Conservation (phyloP, 2,113 vertebrate genomes). For the western clawed frog (Xenopus tropicalis) region DNA sequence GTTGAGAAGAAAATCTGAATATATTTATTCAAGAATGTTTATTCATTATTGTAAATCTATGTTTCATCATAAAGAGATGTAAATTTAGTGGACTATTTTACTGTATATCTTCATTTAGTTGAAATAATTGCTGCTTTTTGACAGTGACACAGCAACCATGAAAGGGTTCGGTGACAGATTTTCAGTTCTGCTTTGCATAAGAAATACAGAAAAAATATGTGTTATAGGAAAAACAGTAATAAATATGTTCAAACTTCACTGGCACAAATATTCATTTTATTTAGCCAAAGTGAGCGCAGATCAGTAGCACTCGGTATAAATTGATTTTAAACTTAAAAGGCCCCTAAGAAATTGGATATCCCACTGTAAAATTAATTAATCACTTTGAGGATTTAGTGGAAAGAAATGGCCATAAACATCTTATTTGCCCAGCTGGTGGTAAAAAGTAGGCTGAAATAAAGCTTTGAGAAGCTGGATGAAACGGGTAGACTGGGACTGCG, state of each 20-base stretch:
- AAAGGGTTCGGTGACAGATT: not conserved
- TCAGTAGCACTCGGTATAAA: conserved; percentile 33
- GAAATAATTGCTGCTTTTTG: not conserved
- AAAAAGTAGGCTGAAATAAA: conserved; percentile 62
- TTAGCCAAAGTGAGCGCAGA: conserved; percentile 29
- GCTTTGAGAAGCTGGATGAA: conserved; percentile 59
- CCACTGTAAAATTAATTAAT: conserved; percentile 79
- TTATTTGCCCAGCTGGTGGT: conserved; percentile 74
- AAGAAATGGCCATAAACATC: conserved; percentile 75
- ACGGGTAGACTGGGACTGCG: conserved; percentile 50
- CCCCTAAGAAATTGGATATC: conserved; percentile 53
- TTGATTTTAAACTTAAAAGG: conserved; percentile 50
- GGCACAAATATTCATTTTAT: conserved; percentile 20
- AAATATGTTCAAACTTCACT: conserved; percentile 23
- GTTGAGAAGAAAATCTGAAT: too few relatives aligned
- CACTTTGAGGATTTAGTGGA: conserved; percentile 74
- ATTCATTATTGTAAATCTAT: too few relatives aligned
- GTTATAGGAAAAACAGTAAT: conserved; percentile 8
- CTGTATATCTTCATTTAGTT: not conserved
- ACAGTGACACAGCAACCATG: not conserved
- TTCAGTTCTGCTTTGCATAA: not conserved
- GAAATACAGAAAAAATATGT: conserved; percentile 1
- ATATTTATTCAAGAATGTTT: too few relatives aligned
- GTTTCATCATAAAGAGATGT: too few relatives aligned
- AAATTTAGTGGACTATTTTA: too few relatives aligned